phyloP scores from a whole-genome alignment of 2,797 vertebrate species.

The Alauda arvensis region DNA sequence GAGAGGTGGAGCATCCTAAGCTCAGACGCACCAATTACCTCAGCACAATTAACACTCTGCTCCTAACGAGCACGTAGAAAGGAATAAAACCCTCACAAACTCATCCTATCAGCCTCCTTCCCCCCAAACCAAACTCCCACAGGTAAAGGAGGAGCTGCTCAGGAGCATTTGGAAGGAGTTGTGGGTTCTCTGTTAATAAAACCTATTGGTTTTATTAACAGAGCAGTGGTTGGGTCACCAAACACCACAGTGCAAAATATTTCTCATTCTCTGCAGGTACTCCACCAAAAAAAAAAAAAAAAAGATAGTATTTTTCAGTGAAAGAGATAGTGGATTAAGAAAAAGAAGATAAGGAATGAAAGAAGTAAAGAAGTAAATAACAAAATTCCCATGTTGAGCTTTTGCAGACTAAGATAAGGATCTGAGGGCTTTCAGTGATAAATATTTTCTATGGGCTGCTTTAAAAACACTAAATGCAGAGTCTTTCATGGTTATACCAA shows the following conservation, averaged over 20 bases:
- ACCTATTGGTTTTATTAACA: too few relatives aligned
- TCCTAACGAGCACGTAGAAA: not conserved
- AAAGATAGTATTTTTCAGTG: not conserved
- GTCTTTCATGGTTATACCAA: not conserved
- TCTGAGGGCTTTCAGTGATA: not conserved
- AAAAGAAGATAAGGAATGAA: not conserved
- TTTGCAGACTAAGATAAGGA: conserved; percentile 4
- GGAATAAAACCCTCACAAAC: not conserved
- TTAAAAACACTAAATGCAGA: not conserved
- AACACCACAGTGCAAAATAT: not conserved
- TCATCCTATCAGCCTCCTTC: not conserved
- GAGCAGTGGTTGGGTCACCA: not conserved
- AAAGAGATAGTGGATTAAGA: not conserved
- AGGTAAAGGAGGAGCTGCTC: not conserved
- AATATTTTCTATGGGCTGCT: not conserved
- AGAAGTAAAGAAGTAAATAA: not conserved
- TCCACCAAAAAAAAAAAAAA: not conserved
- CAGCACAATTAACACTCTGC: not conserved
- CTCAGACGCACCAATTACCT: not conserved
- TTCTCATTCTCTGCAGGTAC: not conserved
- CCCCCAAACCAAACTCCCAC: not conserved
- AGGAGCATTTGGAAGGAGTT: not conserved
- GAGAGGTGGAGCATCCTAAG: not conserved
- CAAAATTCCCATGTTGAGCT: not conserved
- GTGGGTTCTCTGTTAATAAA: not conserved